These are phyloP conservation scores for Resseliella maxima DNA, from an alignment of 2,888 invertebrate species.

Conservation along the genomic window DNA sequence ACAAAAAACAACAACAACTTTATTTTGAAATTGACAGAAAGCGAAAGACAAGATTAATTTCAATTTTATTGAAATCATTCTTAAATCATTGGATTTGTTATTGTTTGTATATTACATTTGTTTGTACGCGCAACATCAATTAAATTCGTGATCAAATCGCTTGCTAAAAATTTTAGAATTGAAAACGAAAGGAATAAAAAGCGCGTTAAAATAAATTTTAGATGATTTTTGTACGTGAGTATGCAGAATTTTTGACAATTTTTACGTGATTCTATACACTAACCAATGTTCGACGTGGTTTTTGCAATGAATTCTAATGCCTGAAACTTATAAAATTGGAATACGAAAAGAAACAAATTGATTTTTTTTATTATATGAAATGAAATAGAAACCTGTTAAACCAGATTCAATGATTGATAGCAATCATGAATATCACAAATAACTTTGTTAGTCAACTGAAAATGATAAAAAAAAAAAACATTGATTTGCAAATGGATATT, in stretches of 20 bases:
- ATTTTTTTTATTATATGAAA: not conserved
- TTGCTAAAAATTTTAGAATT: not conserved
- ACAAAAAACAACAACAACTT: not conserved
- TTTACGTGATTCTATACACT: not conserved
- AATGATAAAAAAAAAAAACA: too few relatives aligned
- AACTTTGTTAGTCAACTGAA: not conserved
- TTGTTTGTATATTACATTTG: not conserved
- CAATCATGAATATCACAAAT: not conserved
- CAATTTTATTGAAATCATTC: conserved; percentile 41
- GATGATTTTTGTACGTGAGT: not conserved
- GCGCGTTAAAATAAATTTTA: not conserved
- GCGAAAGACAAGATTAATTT: conserved; percentile 27
- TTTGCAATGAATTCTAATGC: not conserved
- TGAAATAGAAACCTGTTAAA: conserved; percentile 20
- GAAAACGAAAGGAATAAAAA: not conserved
- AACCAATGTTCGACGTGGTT: not conserved
- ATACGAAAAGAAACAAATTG: not conserved
- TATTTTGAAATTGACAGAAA: not conserved
- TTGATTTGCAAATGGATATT: not conserved
- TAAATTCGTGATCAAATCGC: too few relatives aligned
- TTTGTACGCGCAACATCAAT: too few relatives aligned
- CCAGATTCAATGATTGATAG: conserved; percentile 28
- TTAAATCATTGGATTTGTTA: not conserved
- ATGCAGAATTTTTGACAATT: not conserved
- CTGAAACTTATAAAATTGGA: not conserved